These are phyloP conservation scores for Raja brachyura DNA, from an alignment of 2,113 vertebrate genomes.

Conservation along the genomic window DNA sequence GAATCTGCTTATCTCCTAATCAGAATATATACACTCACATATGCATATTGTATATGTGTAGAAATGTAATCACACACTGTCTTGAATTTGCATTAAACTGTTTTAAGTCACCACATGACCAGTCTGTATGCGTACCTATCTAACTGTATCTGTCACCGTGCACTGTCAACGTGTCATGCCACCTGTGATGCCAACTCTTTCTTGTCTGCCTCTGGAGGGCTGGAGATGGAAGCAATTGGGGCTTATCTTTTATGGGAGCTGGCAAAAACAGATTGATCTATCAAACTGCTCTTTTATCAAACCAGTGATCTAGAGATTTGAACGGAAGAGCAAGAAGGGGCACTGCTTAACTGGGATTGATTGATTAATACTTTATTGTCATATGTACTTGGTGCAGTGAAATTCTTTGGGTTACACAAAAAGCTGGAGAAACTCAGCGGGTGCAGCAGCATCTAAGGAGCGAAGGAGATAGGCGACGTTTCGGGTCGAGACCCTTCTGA, in stretches of 20 bases:
- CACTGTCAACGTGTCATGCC: neutral
- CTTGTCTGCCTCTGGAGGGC: neutral
- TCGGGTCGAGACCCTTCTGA: too few species aligned
- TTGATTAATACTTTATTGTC: too few species aligned
- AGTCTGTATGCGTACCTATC: conserved; percentile 41
- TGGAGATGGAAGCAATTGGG: neutral
- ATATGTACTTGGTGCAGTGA: too few species aligned
- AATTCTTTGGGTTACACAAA: too few species aligned
- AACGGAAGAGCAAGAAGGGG: too few species aligned
- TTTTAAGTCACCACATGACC: conserved; percentile 80
- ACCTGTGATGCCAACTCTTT: neutral
- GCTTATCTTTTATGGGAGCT: neutral
- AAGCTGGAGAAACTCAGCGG: too few species aligned
- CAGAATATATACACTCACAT: conserved; percentile 99
- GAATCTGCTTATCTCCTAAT: conserved; percentile 95
- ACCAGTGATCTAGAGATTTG: too few species aligned
- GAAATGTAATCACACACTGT: conserved; percentile 99
- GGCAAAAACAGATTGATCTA: neutral
- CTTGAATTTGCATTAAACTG: conserved; percentile 99
- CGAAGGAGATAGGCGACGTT: too few species aligned
- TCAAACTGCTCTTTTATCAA: too few species aligned
- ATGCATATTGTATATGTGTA: conserved; percentile 99
- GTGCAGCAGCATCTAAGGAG: too few species aligned
- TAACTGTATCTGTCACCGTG: neutral
- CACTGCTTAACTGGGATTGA: too few species aligned